These are phyloP conservation scores for Bubalus kerabau DNA, from an alignment of 2,113 vertebrate species.

Conservation along the genomic window DNA sequence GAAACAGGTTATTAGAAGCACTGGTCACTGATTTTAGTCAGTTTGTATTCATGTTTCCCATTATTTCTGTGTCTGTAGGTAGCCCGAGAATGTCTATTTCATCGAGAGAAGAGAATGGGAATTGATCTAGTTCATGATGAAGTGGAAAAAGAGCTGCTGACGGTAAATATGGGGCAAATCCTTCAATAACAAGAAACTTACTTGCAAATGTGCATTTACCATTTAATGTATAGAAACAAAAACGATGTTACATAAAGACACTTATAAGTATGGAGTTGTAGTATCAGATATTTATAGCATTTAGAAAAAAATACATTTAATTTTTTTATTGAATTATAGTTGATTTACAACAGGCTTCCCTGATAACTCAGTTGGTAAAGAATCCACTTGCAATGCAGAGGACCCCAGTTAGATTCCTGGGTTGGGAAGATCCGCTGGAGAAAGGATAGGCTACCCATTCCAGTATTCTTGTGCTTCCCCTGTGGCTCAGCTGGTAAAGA, in stretches of 20 bases:
- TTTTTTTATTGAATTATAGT: neutral
- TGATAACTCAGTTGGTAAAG: neutral
- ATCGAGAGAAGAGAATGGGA: constrained; percentile 94
- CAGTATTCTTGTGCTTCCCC: neutral
- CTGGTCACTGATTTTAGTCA: neutral
- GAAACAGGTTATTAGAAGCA: neutral
- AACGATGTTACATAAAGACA: neutral
- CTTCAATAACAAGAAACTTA: neutral
- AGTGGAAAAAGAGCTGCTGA: constrained; percentile 89
- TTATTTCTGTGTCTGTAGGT: constrained; percentile 79
- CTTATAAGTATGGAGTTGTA: neutral
- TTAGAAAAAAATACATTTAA: neutral
- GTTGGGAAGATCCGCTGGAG: neutral
- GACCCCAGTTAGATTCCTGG: neutral
- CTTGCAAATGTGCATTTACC: neutral
- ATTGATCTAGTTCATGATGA: constrained; percentile 92
- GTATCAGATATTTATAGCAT: neutral
- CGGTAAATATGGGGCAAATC: constrained; percentile 75
- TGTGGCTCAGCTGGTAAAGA: neutral
- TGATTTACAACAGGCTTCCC: neutral
- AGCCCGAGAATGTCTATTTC: constrained; percentile 92
- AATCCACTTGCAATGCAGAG: neutral
- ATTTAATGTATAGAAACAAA: neutral
- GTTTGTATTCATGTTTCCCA: neutral
- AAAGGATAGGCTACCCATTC: neutral